Conservation (phyloP, 2,113 vertebrate species). For the Coryphaenoides rupestris region DNA sequence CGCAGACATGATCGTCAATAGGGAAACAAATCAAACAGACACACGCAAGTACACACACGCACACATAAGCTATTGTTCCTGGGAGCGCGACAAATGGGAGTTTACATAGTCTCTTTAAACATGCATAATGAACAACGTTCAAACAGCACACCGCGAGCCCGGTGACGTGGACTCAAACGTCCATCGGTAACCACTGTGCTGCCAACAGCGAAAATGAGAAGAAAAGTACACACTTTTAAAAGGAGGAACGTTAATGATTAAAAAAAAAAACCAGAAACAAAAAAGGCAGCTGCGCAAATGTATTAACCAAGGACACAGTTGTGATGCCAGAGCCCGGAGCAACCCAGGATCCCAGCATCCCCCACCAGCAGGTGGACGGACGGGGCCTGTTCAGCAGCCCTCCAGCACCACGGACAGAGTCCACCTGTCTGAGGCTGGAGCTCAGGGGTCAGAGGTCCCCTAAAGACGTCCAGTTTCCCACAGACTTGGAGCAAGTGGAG, state of each 20-base stretch:
- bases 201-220: no score
- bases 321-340: no score
- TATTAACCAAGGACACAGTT: no score
- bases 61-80: not conserved
- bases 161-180: conserved; percentile 27
- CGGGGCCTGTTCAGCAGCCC: no score
- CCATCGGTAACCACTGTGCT: not conserved
- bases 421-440: no score
- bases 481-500: no score
- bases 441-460: no score
- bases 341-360: no score
- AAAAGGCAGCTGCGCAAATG: not conserved
- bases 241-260: not conserved
- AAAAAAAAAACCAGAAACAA: no score
- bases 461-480: no score
- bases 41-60: conserved; percentile 29
- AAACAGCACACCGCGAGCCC: conserved; percentile 53
- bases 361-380: no score
- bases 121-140: conserved; percentile 56
- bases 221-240: not conserved
- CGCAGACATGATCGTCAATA: conserved; percentile 23
- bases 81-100: not conserved
- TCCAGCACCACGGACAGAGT: no score
- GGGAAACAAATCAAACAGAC: conserved; percentile 47
- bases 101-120: conserved; percentile 62